Evolutionary conservation across 2,797 vertebrate species (phyloP), one percentile per base, ranked within the genome.

Genomic region (Ctenopoma multispine): DNA sequence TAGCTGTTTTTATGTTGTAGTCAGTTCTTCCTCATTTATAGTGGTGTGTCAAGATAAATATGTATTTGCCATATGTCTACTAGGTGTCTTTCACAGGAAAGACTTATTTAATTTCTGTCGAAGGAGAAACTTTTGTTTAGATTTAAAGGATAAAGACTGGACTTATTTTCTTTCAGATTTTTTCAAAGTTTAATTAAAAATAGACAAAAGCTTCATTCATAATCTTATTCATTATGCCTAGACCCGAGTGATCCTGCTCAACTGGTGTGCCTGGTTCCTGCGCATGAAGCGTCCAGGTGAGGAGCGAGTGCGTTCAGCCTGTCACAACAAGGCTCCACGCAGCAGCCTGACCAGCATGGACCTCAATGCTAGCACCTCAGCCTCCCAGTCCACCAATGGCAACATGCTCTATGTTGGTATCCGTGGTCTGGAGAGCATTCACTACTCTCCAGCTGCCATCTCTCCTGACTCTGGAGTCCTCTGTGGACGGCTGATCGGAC

Each of bases 241-340:
- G 97, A 98, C 95, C 18, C 95, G 97, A 56, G 90, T 97, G 24
- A 88, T 99, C 85, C 94, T 99, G 9, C 92, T 99, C 80, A 96
- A 99, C 83, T 99, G 97, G 97, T 99, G 97, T 0, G 97, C 97
- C 7, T 97, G 97, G 97, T 98, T 99, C 80, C 94, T 99, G 87
- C 93, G 96, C 36, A 99, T 99, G 97, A 98, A 96, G 62, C 94
- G 95, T 13, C 97, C 97, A 0, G 96, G 96, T 1, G 96, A 97
- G 84, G 96, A 95, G 0, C 94, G 92, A 23, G 95, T 96, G 2
- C 94, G 92, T 0, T 90, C 95, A 0, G 95, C 95, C 27, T 97
- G 96, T 63, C 94, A 96, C 54, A 95, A 96, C 75, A 96, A 95
- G 46, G 92, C 78, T 34, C 92, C 92, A 0, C 94, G 94, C 7